These are phyloP conservation scores for Xylophagus ater DNA, from an alignment of 2,888 invertebrate species.

Conservation along the genomic window DNA sequence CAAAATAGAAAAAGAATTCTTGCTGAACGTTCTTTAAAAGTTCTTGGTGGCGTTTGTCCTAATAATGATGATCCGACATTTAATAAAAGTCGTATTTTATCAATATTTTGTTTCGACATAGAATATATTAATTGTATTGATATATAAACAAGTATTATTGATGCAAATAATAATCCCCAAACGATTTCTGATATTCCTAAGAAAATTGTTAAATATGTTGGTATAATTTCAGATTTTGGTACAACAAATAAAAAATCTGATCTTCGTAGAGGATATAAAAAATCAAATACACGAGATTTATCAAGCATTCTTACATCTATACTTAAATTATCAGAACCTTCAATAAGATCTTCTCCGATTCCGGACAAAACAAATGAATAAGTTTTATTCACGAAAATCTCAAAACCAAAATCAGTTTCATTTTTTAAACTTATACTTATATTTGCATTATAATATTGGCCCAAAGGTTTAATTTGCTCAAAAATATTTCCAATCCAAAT, in stretches of 20 bases:
- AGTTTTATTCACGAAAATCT: slow-evolving; percentile 4
- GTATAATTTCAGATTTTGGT: slow-evolving; percentile 1
- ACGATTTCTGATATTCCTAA: not conserved
- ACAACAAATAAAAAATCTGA: not conserved
- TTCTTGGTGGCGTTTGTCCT: not conserved
- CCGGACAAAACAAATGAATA: slow-evolving; percentile 1
- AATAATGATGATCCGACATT: not conserved
- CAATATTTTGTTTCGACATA: not conserved
- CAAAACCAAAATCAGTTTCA: slow-evolving; percentile 1
- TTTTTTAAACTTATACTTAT: not conserved
- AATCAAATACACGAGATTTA: slow-evolving; percentile 4
- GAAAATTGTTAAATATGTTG: not conserved
- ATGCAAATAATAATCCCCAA: not conserved
- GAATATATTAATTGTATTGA: not conserved
- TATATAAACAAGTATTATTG: not conserved
- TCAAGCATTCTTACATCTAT: not conserved
- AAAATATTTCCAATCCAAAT: not conserved
- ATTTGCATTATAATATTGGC: slow-evolving; percentile 2
- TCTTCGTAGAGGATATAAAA: not conserved
- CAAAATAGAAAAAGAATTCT: not conserved
- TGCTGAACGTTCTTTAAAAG: not conserved
- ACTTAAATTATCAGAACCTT: not conserved
- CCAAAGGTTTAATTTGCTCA: not conserved
- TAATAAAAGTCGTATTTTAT: not conserved
- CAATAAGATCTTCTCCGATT: not conserved